A percentile compares a stretch with the other conserved stretches of the same genome.
These are phyloP conservation scores for Thunnus thynnus DNA, from an alignment of 2,113 vertebrate species.

Conservation along the genomic window DNA sequence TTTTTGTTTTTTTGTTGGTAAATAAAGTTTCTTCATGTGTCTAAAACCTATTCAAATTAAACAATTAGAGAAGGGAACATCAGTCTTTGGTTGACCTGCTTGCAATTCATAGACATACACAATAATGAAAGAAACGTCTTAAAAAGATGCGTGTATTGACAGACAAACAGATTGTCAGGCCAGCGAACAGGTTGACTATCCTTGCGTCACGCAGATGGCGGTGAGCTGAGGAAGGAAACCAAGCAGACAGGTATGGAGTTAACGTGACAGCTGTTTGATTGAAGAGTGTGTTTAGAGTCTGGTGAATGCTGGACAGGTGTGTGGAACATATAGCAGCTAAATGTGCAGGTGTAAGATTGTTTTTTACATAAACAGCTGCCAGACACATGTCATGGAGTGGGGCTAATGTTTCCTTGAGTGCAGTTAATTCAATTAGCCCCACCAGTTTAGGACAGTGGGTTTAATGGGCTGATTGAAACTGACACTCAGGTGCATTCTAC, in stretches of 20 bases:
- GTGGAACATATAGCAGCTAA: slow-evolving; percentile 4
- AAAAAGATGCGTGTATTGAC: not conserved
- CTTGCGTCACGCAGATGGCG: not conserved
- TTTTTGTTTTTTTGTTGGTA: not conserved
- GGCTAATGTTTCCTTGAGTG: not conserved
- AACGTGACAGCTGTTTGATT: slow-evolving; percentile 31
- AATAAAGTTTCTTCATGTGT: not conserved
- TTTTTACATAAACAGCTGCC: slow-evolving; percentile 35
- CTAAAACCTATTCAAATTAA: too few species aligned
- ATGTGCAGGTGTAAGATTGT: slow-evolving; percentile 18
- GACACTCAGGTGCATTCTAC: too few species aligned
- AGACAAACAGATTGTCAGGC: not conserved
- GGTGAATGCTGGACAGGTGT: slow-evolving; percentile 41
- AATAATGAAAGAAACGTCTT: not conserved
- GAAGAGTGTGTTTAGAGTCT: slow-evolving; percentile 1
- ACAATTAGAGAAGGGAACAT: not conserved
- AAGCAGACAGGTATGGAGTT: slow-evolving; percentile 24
- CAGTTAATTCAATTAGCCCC: not conserved
- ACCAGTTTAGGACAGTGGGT: not conserved
- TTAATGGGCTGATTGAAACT: too few species aligned
- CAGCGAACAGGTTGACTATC: not conserved
- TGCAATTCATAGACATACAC: not conserved
- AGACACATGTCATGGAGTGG: slow-evolving; percentile 7
- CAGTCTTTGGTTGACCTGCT: not conserved
- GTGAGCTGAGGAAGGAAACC: slow-evolving; percentile 10